Conservation (phyloP, 2,113 vertebrate genomes). For the Lepisosteus osseus region DNA sequence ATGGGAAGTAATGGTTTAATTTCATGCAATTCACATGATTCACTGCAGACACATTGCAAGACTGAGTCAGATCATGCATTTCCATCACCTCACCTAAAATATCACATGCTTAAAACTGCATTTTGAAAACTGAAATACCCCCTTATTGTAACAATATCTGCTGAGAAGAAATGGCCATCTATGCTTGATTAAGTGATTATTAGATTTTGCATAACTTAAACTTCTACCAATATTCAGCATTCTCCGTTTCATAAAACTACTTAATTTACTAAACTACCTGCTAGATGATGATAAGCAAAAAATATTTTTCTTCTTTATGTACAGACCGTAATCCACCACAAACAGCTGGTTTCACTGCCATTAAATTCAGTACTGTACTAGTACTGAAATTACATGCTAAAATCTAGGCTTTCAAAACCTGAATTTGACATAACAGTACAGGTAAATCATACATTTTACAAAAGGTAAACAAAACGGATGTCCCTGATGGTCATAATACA, state of each 20-base stretch:
- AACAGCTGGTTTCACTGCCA: neutral
- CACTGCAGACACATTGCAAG: neutral
- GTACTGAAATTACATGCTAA: neutral
- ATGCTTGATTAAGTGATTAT: no score
- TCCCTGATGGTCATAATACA: no score
- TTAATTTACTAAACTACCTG: neutral
- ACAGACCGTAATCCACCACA: neutral
- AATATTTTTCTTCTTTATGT: no score
- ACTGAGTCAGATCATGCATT: neutral
- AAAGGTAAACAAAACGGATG: no score
- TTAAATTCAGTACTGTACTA: no score
- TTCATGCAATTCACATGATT: neutral
- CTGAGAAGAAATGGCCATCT: no score
- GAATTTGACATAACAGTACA: no score
- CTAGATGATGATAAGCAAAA: neutral
- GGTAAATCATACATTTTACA: no score
- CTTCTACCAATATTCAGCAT: neutral
- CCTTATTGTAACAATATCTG: no score
- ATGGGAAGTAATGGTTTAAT: constrained; percentile 19
- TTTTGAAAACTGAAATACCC: neutral
- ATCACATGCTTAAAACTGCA: constrained; percentile 8
- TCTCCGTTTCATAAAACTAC: neutral
- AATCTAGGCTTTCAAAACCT: neutral
- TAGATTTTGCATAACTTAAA: no score
- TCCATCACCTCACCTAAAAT: neutral